Conservation (phyloP, 2,113 vertebrate genomes). For the Pristiophorus japonicus region DNA sequence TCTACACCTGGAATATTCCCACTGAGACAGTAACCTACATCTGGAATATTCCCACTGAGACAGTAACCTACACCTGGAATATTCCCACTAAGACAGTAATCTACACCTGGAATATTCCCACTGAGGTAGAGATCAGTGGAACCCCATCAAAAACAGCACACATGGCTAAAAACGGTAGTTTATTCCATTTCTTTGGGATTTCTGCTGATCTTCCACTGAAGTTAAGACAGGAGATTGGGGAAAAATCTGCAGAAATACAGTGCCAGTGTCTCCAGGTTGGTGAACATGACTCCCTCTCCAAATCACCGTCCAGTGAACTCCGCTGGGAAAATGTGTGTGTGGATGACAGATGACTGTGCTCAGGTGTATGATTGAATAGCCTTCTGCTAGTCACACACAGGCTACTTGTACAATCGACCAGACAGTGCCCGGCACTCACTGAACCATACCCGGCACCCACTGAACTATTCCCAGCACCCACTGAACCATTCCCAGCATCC, state of each 20-base stretch:
- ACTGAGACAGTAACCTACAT: not conserved
- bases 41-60: not conserved
- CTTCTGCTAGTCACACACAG: not conserved
- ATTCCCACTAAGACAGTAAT: not conserved
- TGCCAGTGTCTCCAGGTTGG: not conserved
- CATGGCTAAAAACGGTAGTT: not conserved
- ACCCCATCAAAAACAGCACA: not conserved
- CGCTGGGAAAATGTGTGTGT: not conserved
- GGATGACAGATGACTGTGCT: not conserved
- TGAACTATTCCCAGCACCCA: not conserved
- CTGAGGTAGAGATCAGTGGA: not conserved
- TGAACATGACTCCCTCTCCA: not conserved
- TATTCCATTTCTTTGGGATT: not conserved
- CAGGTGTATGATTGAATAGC: not conserved
- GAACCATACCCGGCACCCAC: too few relatives aligned
- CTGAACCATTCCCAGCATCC: too few relatives aligned
- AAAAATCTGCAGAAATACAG: not conserved
- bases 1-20: not conserved
- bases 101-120: not conserved
- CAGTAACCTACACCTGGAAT: not conserved
- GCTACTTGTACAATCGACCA: not conserved
- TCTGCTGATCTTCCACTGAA: not conserved
- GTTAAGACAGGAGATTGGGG: not conserved
- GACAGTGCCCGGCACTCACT: too few relatives aligned
- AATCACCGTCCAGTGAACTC: not conserved